phyloP scores from a whole-genome alignment of 1,140 invertebrate species.

The Melipona quadrifasciata region DNA sequence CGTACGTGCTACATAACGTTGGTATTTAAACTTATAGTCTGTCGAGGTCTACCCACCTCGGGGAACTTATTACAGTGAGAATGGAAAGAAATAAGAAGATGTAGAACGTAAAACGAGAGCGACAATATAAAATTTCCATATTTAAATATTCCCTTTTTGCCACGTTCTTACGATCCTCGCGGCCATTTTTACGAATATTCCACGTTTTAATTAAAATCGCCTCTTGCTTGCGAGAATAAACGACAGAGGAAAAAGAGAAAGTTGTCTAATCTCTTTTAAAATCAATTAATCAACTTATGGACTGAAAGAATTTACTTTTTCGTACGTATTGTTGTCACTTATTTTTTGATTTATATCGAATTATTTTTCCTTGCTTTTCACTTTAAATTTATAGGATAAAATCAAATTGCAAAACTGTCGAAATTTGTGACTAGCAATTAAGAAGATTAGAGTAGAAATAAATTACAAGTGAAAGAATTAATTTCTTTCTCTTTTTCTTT shows the following conservation, averaged over 20 bases:
- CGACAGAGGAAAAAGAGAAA: too few species aligned
- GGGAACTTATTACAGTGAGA: slow-evolving; percentile 27
- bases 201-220: slow-evolving; percentile 47
- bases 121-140: slow-evolving; percentile 53
- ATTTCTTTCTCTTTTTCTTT: too few species aligned
- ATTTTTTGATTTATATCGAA: too few species aligned
- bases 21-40: not conserved
- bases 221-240: not conserved
- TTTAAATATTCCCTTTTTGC: slow-evolving; percentile 24
- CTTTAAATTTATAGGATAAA: too few species aligned
- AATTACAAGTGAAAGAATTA: too few species aligned
- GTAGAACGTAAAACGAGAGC: not conserved
- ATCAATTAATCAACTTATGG: too few species aligned
- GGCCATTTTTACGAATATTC: slow-evolving; percentile 24
- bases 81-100: slow-evolving; percentile 16
- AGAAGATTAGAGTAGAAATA: too few species aligned
- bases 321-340: too few species aligned
- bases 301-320: too few species aligned
- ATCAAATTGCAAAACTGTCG: too few species aligned
- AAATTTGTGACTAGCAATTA: too few species aligned
- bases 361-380: too few species aligned
- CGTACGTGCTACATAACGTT: not conserved
- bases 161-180: not conserved
- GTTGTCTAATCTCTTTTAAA: not conserved
- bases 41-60: not conserved